phyloP scores from a whole-genome alignment of 1,140 invertebrate species.

The Eulimnadia texana region DNA sequence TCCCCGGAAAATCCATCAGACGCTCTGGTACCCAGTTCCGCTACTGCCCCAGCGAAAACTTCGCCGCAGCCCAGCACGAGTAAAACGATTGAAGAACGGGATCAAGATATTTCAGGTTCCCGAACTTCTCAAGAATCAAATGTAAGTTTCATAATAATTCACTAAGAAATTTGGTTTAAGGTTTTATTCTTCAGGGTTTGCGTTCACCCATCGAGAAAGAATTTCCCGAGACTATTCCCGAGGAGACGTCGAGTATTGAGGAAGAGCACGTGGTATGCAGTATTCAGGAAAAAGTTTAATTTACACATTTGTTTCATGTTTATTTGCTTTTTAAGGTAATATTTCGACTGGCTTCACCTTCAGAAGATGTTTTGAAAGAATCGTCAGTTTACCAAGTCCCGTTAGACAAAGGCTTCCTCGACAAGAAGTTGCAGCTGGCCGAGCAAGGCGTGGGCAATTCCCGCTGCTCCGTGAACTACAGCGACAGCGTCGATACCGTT shows the following conservation, averaged over 20 bases:
- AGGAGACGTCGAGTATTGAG: constrained; percentile 78
- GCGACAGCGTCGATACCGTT: neutral
- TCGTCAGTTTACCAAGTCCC: constrained; percentile 47
- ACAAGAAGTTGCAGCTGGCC: neutral
- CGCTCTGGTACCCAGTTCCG: neutral
- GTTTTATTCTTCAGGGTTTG: constrained; percentile 34
- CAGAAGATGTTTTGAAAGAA: constrained; percentile 42
- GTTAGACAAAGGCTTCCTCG: neutral
- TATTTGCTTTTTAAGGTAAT: constrained; percentile 40
- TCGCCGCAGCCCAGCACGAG: too few relatives aligned
- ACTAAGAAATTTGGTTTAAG: neutral
- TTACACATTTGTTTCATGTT: neutral
- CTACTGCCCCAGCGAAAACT: neutral
- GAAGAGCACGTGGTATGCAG: constrained; percentile 67
- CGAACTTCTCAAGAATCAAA: constrained; percentile 6
- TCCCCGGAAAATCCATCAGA: neutral
- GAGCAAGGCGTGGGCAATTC: neutral
- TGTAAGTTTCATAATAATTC: neutral
- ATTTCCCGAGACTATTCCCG: constrained; percentile 79
- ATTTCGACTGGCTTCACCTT: constrained; percentile 53
- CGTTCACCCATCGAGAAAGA: constrained; percentile 70
- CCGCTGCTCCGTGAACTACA: neutral
- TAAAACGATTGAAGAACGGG: constrained; percentile 10
- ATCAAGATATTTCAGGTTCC: constrained; percentile 1
- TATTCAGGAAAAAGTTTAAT: neutral